Conservation (phyloP, 2,113 vertebrate genomes). For the Triplophysa tibetana region DNA sequence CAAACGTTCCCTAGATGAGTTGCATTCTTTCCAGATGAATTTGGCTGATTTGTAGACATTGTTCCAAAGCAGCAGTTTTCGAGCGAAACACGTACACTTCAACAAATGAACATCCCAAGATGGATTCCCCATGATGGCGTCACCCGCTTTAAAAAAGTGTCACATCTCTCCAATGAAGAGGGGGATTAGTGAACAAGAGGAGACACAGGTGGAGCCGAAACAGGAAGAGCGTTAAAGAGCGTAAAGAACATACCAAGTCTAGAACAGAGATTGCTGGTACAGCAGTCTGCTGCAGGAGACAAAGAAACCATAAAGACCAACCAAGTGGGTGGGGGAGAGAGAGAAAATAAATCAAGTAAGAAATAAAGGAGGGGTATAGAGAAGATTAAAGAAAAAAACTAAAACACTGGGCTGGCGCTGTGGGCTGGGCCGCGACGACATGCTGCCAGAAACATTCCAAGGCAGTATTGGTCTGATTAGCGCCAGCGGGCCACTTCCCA, state of each 20-base stretch:
- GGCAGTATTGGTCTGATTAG: conserved; percentile 58
- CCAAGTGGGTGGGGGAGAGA: conserved; percentile 56
- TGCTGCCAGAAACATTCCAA: conserved; percentile 68
- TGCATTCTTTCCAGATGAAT: background rate
- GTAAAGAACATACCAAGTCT: conserved; percentile 99
- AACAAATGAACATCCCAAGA: conserved; percentile 41
- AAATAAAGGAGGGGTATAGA: conserved; percentile 35
- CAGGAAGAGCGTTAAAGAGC: conserved; percentile 72
- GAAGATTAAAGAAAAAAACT: conserved; percentile 67
- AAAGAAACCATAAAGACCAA: conserved; percentile 65
- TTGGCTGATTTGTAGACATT: background rate
- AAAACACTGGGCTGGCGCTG: conserved; percentile 70
- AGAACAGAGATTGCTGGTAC: conserved; percentile 99
- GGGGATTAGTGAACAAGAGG: conserved; percentile 60
- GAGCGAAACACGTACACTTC: conserved; percentile 13
- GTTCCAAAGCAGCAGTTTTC: conserved; percentile 40
- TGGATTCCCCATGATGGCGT: conserved; percentile 47
- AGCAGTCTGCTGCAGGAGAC: conserved; percentile 96
- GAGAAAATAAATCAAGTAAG: conserved; percentile 37
- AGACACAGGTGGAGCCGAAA: conserved; percentile 65
- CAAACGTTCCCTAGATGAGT: background rate
- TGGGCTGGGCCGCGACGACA: conserved; percentile 56
- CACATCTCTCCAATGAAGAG: conserved; percentile 52
- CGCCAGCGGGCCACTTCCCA: conserved; percentile 32
- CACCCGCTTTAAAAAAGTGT: conserved; percentile 34